Evolutionary conservation across 2,797 vertebrate genomes (phyloP).

Genomic region (Antennarius maculatus): DNA sequence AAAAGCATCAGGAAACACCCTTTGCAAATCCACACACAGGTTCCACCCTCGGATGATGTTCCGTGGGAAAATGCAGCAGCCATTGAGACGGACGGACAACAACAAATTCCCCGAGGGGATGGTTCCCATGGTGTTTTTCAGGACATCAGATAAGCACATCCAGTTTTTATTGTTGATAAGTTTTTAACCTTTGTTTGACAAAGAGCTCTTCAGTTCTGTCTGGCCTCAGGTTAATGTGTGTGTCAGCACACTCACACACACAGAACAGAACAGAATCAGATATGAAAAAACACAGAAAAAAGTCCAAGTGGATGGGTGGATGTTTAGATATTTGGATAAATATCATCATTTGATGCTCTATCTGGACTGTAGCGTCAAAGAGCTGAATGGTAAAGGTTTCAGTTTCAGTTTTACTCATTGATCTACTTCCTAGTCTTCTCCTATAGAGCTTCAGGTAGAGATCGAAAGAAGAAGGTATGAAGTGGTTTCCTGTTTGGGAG

Average conservation of each 20-base stretch:
- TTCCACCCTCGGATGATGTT: slow-evolving; percentile 68
- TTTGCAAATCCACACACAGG: slow-evolving; percentile 27
- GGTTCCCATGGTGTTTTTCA: slow-evolving; percentile 31
- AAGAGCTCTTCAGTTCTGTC: slow-evolving; percentile 15
- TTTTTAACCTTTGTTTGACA: slow-evolving; percentile 37
- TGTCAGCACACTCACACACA: slow-evolving; percentile 19
- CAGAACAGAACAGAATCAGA: neutral
- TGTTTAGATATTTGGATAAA: too few relatives aligned
- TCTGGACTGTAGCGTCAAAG: too few relatives aligned
- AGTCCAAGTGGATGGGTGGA: neutral
- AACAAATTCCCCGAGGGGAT: slow-evolving; percentile 35
- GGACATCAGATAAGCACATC: slow-evolving; percentile 58
- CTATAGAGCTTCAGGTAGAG: too few relatives aligned
- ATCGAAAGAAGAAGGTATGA: too few relatives aligned
- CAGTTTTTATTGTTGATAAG: slow-evolving; percentile 30
- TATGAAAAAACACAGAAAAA: neutral
- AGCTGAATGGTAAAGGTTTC: too few relatives aligned
- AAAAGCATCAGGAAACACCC: slow-evolving; percentile 22
- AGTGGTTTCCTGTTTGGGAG: neutral
- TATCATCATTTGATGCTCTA: too few relatives aligned
- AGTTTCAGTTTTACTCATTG: neutral
- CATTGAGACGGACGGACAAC: slow-evolving; percentile 45
- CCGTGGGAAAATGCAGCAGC: slow-evolving; percentile 51
- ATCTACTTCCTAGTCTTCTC: too few relatives aligned
- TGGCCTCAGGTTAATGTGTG: slow-evolving; percentile 1